Base-by-base conservation (phyloP, 2,113 vertebrate species). In the Coryphaenoides rupestris region DNA sequence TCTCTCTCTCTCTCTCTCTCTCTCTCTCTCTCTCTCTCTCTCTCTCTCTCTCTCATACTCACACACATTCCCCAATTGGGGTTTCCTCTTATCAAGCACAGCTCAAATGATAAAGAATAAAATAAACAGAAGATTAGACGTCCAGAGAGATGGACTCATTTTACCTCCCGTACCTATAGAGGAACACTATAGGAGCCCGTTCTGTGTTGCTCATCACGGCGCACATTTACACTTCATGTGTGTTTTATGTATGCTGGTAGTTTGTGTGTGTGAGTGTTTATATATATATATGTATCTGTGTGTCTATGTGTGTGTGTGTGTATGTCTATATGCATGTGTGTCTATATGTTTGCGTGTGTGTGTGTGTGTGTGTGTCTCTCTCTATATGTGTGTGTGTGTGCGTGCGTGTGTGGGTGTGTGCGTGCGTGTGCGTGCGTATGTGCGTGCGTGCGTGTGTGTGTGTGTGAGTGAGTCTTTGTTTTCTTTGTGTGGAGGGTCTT, bases 401-500 rank as follows among this genome's bases (percentile, higher is more conserved):
- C 19, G 49, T n/a, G 46, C 24, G 49, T 17, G 22, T 28, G 7
- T 21, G 22, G 15, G 1, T 19, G 56, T 9, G 5, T 26, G 24
- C 14, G 47, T 33, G 23, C 13, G 24, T 26, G 24, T 26, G 24
- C 6, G 24, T 26, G 10, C 13, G 33, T 40, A 2, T 40, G 5
- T 28, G 45, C 52, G 26, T 53, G 53, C 58, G 24, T 22, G 24
- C 4, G 19, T 21, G 21, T 21, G 52, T 47, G 47, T 40, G 33
- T 40, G 33, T 40, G 33, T 12, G 33, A 12, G 33, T 40, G 33
- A 1, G 13, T 40, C 33, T 40, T 40, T 40, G 9, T 40, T 40
- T 40, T 40, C 33, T 40, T 22, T n/a, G 53, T 50, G 22, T 49
- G 64, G 64, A 10, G 19, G 23, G 58, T 14, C 19, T 60, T 76